Evolutionary conservation across 2,888 invertebrate species (phyloP).

Genomic region (Agrotis clavis): DNA sequence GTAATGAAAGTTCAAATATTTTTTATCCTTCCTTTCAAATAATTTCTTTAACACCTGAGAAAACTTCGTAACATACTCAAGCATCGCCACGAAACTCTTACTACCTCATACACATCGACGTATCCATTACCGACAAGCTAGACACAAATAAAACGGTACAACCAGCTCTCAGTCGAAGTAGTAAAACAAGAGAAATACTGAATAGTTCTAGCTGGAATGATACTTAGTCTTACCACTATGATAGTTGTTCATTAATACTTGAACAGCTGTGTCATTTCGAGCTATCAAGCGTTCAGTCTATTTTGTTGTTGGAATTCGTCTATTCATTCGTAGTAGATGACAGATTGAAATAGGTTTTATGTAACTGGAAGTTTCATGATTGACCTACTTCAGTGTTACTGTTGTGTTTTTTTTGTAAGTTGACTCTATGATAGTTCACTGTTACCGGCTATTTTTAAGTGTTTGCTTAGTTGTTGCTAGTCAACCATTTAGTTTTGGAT

Average conservation of each 20-base stretch:
- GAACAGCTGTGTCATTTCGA: conserved; percentile 51
- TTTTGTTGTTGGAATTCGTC: conserved; percentile 17
- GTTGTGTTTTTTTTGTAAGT: neutral
- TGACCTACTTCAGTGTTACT: neutral
- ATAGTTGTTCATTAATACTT: conserved; percentile 58
- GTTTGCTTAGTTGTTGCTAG: neutral
- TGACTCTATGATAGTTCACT: neutral
- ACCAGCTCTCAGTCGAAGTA: conserved; percentile 31
- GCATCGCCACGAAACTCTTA: neutral
- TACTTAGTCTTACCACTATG: conserved; percentile 36
- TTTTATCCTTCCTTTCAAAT: too few relatives aligned
- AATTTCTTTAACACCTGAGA: neutral
- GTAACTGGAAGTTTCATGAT: neutral
- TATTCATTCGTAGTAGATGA: conserved; percentile 25
- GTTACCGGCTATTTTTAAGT: neutral
- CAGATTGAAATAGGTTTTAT: conserved; percentile 20
- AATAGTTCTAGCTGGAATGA: conserved; percentile 39
- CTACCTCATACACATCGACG: conserved; percentile 8
- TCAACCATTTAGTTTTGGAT: too few relatives aligned
- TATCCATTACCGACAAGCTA: conserved; percentile 28
- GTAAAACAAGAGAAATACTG: conserved; percentile 56
- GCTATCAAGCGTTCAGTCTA: conserved; percentile 35
- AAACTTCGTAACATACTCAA: conserved; percentile 4
- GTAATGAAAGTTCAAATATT: too few relatives aligned
- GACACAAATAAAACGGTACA: conserved; percentile 54